Conservation (phyloP, 2,888 invertebrate species). For the Aricia artaxerxes region DNA sequence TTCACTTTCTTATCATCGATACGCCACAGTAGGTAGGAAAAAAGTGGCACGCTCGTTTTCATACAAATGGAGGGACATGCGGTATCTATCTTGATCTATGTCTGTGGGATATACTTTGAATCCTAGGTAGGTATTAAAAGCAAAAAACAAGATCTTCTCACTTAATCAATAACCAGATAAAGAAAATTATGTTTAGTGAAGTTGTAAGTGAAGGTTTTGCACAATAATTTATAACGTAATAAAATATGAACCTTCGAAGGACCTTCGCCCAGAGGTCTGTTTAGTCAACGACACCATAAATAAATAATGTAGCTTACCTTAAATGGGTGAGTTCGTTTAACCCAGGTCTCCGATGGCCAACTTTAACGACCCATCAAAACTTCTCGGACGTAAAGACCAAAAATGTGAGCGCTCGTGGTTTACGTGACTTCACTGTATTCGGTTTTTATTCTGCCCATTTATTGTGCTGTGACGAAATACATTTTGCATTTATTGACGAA, state of each 20-base stretch:
- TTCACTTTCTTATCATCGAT: no score
- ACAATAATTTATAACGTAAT: background rate
- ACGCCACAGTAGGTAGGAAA: no score
- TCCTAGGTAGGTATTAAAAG: no score
- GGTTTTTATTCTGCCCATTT: background rate
- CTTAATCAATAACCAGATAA: no score
- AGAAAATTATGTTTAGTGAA: no score
- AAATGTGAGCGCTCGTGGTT: background rate
- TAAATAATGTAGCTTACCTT: slow-evolving; percentile 25
- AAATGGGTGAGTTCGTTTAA: slow-evolving; percentile 25
- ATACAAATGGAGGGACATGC: no score
- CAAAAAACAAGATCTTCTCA: no score
- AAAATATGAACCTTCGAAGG: slow-evolving; percentile 6
- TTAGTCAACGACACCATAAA: slow-evolving; percentile 19
- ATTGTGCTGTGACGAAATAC: background rate
- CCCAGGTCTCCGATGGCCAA: slow-evolving; percentile 4
- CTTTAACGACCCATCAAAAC: slow-evolving; percentile 18
- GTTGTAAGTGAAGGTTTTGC: no score
- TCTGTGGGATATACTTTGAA: no score
- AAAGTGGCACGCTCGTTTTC: no score
- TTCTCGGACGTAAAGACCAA: slow-evolving; percentile 4
- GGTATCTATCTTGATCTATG: no score
- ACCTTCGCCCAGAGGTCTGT: slow-evolving; percentile 17
- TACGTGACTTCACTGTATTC: background rate
- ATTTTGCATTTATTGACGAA: background rate